These are phyloP conservation scores for Myzus persicae DNA, from an alignment of 1,140 invertebrate genomes.

Conservation along the genomic window DNA sequence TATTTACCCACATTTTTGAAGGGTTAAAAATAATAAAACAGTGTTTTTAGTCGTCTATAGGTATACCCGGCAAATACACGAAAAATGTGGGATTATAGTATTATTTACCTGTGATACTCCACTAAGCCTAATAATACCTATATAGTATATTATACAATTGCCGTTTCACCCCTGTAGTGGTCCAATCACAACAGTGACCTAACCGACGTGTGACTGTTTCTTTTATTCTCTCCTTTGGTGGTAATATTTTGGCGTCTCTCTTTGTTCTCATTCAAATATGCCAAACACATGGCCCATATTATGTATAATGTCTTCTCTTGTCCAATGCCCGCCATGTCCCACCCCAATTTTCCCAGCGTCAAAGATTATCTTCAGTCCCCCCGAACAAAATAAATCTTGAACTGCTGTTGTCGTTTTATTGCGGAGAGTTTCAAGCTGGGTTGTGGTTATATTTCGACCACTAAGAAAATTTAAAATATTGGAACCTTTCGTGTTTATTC, in stretches of 20 bases:
- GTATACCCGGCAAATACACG: not conserved
- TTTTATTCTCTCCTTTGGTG: not conserved
- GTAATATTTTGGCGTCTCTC: not conserved
- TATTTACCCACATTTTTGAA: not conserved
- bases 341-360: not conserved
- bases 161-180: not conserved
- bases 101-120: not conserved
- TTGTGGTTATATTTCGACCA: not conserved
- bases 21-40: not conserved
- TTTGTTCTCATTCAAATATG: not conserved
- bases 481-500: not conserved
- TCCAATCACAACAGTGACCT: conserved; percentile 1
- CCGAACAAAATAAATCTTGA: not conserved
- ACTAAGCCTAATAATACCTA: not conserved
- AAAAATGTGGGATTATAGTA: not conserved
- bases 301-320: not conserved
- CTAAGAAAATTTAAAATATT: not conserved
- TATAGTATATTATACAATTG: too few species aligned
- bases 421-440: not conserved
- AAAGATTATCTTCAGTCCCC: not conserved
- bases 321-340: not conserved
- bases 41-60: not conserved
- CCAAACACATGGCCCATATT: not conserved
- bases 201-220: not conserved
- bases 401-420: not conserved